Conservation (phyloP, 1,140 invertebrate species). For the Halictus rubicundus region DNA sequence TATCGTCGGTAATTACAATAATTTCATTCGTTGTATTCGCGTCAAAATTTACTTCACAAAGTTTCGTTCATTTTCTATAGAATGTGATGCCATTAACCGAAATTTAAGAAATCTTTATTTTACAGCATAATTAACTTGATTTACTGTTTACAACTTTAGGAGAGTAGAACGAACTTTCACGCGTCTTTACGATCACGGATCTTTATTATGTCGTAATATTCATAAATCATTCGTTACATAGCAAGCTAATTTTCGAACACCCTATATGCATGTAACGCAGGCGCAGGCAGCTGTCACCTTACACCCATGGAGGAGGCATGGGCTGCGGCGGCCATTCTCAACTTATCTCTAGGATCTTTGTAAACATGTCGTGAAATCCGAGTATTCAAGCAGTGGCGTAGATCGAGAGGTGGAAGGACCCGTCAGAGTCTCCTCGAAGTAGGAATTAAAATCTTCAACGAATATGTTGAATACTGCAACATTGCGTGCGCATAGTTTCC, state of each 20-base stretch:
- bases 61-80: not conserved
- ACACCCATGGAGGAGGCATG: conserved; percentile 77
- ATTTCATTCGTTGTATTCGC: not conserved
- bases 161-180: not conserved
- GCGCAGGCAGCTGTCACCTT: conserved; percentile 81
- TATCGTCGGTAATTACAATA: not conserved
- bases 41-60: not conserved
- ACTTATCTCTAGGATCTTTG: conserved; percentile 82
- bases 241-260: conserved; percentile 56
- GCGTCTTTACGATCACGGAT: not conserved
- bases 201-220: conserved; percentile 10
- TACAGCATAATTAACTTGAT: too few species aligned
- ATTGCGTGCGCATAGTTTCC: conserved; percentile 60
- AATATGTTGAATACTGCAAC: conserved; percentile 40
- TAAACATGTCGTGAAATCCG: conserved; percentile 82
- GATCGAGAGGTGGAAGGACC: conserved; percentile 64
- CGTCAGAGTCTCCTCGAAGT: conserved; percentile 40
- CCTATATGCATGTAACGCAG: conserved; percentile 65
- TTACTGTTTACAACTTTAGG: too few species aligned
- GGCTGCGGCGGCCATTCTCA: conserved; percentile 79
- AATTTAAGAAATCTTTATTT: not conserved
- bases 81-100: not conserved
- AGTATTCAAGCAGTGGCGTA: conserved; percentile 80
- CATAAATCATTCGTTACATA: conserved; percentile 18
- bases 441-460: conserved; percentile 54